A percentile compares a stretch with the other conserved stretches of the same genome.
phyloP scores from a whole-genome alignment of 2,113 vertebrate genomes.

The Fukomys damarensis region DNA sequence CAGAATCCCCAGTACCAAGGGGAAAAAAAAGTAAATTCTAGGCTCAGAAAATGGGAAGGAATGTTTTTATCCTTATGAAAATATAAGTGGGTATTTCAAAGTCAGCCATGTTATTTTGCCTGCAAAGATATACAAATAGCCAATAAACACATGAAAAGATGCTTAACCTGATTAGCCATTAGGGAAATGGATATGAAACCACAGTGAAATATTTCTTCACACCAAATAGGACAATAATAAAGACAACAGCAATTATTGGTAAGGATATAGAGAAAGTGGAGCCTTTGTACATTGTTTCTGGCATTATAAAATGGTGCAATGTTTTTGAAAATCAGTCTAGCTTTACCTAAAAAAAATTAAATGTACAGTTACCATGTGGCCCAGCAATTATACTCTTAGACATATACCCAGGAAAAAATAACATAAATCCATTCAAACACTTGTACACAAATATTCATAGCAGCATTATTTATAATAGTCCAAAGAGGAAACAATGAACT shows the following conservation, averaged over 20 bases:
- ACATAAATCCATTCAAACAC: neutral
- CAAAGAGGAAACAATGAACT: neutral
- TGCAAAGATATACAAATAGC: neutral
- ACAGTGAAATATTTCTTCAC: neutral
- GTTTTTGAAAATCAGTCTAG: neutral
- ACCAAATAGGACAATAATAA: neutral
- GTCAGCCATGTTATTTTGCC: neutral
- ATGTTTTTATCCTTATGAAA: conserved; percentile 40
- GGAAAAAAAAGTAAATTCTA: neutral
- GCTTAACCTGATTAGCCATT: neutral
- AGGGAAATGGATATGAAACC: neutral
- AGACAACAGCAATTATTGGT: neutral
- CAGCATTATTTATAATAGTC: neutral
- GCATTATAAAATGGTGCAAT: neutral
- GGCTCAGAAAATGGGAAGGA: conserved; percentile 16
- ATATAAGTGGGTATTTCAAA: neutral
- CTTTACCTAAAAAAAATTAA: conserved; percentile 15
- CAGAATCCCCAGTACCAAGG: conserved; percentile 9
- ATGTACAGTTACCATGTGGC: neutral
- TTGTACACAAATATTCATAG: neutral
- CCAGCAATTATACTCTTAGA: neutral
- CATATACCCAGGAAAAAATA: neutral
- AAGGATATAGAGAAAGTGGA: neutral
- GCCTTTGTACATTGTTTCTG: neutral
- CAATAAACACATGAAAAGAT: neutral